Conservation (phyloP, 2,888 invertebrate genomes). For the Dicranocentrus wangi region DNA sequence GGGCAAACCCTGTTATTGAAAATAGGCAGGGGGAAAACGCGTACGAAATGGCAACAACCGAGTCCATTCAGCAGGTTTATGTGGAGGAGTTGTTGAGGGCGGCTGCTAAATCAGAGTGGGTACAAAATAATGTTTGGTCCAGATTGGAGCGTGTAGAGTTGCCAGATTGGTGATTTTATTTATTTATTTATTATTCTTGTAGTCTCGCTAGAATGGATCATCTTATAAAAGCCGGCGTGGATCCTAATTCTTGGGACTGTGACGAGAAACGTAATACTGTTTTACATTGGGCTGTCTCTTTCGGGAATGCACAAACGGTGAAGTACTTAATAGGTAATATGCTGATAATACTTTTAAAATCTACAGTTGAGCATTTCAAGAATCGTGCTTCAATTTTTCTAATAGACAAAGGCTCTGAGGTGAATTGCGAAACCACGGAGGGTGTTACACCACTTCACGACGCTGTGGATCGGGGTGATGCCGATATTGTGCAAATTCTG, state of each 20-base stretch:
- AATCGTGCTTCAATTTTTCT: too few relatives aligned
- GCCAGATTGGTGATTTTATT: too few relatives aligned
- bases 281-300: conserved; percentile 81
- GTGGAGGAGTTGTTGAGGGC: conserved; percentile 79
- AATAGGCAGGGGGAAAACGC: conserved; percentile 78
- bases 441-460: conserved; percentile 80
- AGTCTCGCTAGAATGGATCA: conserved; percentile 79
- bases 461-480: conserved; percentile 78
- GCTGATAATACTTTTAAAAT: conserved; percentile 11
- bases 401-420: conserved; percentile 78
- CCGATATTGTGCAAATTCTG: conserved; percentile 77
- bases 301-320: conserved; percentile 78
- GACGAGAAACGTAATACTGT: conserved; percentile 79
- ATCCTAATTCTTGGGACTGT: conserved; percentile 79
- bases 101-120: conserved; percentile 79
- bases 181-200: too few relatives aligned
- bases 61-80: conserved; percentile 78
- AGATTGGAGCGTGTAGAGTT: not conserved
- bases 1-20: conserved; percentile 79
- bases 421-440: conserved; percentile 78
- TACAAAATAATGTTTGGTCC: not conserved
- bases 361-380: too few relatives aligned
- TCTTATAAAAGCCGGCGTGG: conserved; percentile 78
- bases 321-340: conserved; percentile 77
- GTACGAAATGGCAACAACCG: conserved; percentile 77